Evolutionary conservation across 2,113 vertebrate genomes (phyloP), one percentile per base, ranked within the genome.

Genomic region (Lota lota): DNA sequence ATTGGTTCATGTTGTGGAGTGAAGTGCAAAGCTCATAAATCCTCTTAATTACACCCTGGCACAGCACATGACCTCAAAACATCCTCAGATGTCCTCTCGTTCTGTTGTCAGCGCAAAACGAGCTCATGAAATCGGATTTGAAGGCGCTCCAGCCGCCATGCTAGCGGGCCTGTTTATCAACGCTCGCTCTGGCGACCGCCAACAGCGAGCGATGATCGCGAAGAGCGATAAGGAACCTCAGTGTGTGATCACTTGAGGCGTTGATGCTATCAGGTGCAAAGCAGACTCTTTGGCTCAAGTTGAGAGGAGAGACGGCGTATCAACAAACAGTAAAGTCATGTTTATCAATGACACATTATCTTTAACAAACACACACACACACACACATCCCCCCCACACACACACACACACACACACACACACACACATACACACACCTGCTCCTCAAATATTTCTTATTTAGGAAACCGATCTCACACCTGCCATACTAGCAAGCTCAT

Each of bases 21-120:
- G 61, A 21, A 63, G 76, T 77, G 73, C 82, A 80, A 70, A 77
- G 72, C 66, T 66, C 66, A 22, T 85, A 80, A 85, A 86, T 85
- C 82, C 82, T 82, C 53, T 66, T 77, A 75, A 82, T 88, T 83
- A 79, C 22, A 15, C 66, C 61, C 67, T 81, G 62, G 74, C 40
- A 68, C 63, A 72, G 77, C 14, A 22, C 74, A 73, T 61, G 70
- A 63, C 77, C 68, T 53, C 72, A 70, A 59, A 24, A 47, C 64
- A 53, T 60, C 67, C 64, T 71, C 68, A 72, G 66, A 36, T 53
- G 14, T 47, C 71, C 56, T 69, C 36, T 51, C 15, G 50, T 69
- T 62, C 72, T 66, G 73, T 66, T 74, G 14, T 51, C 21, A 59
- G 10, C 19, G 20, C 63, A 66, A 76, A 59, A 61, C 67, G 73